A percentile compares a stretch with the other conserved stretches of the same genome.
Evolutionary conservation across 2,797 vertebrate species (phyloP).

Genomic region (Ctenopoma multispine): DNA sequence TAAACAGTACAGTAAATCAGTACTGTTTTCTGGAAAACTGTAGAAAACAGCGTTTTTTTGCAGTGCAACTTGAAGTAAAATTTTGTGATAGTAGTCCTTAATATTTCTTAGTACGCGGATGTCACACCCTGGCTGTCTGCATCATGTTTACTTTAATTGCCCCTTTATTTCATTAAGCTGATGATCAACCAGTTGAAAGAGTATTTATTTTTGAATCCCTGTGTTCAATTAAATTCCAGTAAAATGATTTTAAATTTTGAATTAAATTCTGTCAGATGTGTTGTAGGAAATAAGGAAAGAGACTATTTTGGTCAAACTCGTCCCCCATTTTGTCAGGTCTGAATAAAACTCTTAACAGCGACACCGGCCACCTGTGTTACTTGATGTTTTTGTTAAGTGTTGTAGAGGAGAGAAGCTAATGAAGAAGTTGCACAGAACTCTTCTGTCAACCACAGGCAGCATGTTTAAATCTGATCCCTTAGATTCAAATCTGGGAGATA

Average conservation of each 20-base stretch:
- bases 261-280: constrained; percentile 47
- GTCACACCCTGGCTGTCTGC: neutral
- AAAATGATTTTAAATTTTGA: constrained; percentile 43
- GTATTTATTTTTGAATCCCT: constrained; percentile 72
- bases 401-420: neutral
- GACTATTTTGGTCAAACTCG: constrained; percentile 44
- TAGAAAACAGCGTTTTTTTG: constrained; percentile 20
- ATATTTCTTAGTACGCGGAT: neutral
- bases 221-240: constrained; percentile 54
- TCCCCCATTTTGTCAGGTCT: constrained; percentile 67
- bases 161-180: constrained; percentile 39
- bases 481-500: no score
- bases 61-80: neutral
- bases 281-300: constrained; percentile 37
- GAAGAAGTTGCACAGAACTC: no score
- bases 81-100: constrained; percentile 24
- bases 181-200: constrained; percentile 23
- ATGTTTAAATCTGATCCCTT: no score
- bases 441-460: no score
- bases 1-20: no score
- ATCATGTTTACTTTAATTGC: constrained; percentile 23
- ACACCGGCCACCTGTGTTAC: constrained; percentile 9
- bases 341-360: constrained; percentile 79
- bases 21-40: neutral
- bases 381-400: neutral